Percentiles rank a stretch among this genome's conserved stretches.
phyloP scores from a whole-genome alignment of 2,797 vertebrate species.

The Galagoides demidoff region DNA sequence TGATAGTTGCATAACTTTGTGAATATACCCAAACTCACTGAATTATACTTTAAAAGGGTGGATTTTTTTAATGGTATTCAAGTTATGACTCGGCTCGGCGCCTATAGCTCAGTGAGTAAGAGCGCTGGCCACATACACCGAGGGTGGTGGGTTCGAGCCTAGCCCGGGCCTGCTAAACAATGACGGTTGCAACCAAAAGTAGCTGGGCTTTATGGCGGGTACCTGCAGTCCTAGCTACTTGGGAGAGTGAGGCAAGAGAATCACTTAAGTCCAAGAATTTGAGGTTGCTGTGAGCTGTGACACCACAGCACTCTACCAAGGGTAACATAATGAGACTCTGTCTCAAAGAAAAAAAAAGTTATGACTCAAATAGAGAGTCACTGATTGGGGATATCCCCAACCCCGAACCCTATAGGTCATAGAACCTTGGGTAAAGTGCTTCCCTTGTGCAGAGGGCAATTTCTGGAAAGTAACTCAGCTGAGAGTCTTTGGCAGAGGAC shows the following conservation, averaged over 20 bases:
- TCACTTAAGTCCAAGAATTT: too few species aligned
- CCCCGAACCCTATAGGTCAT: accelerated
- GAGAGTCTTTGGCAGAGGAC: not conserved
- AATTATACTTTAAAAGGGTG: constrained; percentile 9
- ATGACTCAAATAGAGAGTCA: not conserved
- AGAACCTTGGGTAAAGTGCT: not conserved
- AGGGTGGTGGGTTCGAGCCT: too few species aligned
- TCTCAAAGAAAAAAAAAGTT: not conserved
- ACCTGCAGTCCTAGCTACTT: too few species aligned
- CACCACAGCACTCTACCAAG: too few species aligned
- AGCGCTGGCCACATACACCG: too few species aligned
- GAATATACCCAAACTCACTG: not conserved
- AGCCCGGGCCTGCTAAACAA: too few species aligned
- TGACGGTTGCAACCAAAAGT: too few species aligned
- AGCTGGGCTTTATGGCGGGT: too few species aligned
- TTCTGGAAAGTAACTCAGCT: not conserved
- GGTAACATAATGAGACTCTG: too few species aligned
- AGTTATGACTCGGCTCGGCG: not conserved
- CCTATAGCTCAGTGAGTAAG: too few species aligned
- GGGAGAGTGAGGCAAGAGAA: too few species aligned
- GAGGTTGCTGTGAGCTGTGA: too few species aligned
- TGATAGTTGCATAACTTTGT: not conserved
- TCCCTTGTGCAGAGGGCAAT: not conserved
- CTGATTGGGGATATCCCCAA: not conserved
- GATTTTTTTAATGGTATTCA: not conserved